Base-by-base conservation (phyloP, 1,140 invertebrate genomes). In the Drosophila sucinea region DNA sequence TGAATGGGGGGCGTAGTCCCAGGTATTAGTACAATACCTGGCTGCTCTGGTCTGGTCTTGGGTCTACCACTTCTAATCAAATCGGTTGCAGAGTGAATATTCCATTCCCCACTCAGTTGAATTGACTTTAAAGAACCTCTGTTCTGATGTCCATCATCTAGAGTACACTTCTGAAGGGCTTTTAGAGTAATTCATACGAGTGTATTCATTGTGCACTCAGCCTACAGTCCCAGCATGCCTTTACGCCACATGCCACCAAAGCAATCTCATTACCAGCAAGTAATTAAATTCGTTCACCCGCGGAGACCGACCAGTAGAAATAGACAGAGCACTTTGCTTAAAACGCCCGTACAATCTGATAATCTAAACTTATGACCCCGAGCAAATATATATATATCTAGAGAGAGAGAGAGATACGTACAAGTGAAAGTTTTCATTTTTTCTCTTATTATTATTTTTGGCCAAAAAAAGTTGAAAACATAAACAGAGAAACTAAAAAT, bases 181-280 rank as follows among this genome's bases (percentile, higher is more conserved):
- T 51, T 51, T 27, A 51, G 23, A 2, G 7, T 51, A 51, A 25
- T 27, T 51, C 44, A 51, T 27, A 27, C 25, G 44, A 10, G 35
- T 44, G 7, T 33, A 8, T 32, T n/a, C 29, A 10, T 17, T 56
- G 30, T 35, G n/a, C 56, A 35, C n/a, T n/a, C 29, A 58, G 56
- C 33, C 17, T 23, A 33, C n/a, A 35, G 17, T 7, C 30, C 32
- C 32, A 33, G 30, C 55, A 57, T 30, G 55, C 11, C 11, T 32
- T 17, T 57, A 17, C 29, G 56, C 56, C 56, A 23, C 56, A 35
- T 35, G 67, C 23, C 27, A 25, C 11, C 33, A 33, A 6, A 69
- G 65, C 73, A 63, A 76, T 76, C 73, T 76, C 35, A 63, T 63
- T 60, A 76, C 35, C 72, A 75, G 27, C 40, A 23, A 8, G 29